Evolutionary conservation across 2,888 invertebrate species (phyloP), one percentile per base, ranked within the genome.

Genomic region (Strigamia crassipes): DNA sequence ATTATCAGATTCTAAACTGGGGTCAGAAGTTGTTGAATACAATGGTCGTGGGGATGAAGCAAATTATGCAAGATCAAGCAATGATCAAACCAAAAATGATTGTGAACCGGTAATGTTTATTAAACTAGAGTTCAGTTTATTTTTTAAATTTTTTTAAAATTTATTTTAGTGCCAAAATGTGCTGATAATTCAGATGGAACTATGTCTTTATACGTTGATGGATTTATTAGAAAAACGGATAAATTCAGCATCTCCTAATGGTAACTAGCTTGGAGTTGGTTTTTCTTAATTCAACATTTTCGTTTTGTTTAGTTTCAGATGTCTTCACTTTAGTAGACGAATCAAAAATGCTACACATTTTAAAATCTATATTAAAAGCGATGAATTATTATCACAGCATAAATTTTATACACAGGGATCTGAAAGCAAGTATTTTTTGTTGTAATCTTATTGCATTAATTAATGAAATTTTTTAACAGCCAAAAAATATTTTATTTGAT

Each of bases 401-500:
- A n/a, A 3, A 78, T 6, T 1, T 78, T 21, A 42, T 78, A 10
- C 78, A 78, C 34, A 9, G 78, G 1, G 78, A 78, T 42, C 21
- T 78, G 1, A 78, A 78, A 38, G 38, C 34, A n/a, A 41, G 41
- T 12, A 41, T 23, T 8, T 5, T n/a, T 18, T n/a, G 4, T 23
- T 21, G 23, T 61, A 23, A 5, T n/a, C 18, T 5, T 18, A 73
- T 15, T 51, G 1, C 13, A 77, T 73, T 27, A 81, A 31, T 73
- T 38, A 81, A 15, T 73, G 31, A 13, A 15, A 73, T 51, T 12
- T 78, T 41, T 8, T 31, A 34, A 31, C 46, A 80, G 79, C 82
- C 82, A 12, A 42, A 27, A n/a, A 82, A 82, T 82, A 66, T 82
- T 61, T 80, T 82, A 21, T 61, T 80, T 13, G 82, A 80, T n/a